phyloP scores from a whole-genome alignment of 2,113 vertebrate species.

The Ochotona princeps region DNA sequence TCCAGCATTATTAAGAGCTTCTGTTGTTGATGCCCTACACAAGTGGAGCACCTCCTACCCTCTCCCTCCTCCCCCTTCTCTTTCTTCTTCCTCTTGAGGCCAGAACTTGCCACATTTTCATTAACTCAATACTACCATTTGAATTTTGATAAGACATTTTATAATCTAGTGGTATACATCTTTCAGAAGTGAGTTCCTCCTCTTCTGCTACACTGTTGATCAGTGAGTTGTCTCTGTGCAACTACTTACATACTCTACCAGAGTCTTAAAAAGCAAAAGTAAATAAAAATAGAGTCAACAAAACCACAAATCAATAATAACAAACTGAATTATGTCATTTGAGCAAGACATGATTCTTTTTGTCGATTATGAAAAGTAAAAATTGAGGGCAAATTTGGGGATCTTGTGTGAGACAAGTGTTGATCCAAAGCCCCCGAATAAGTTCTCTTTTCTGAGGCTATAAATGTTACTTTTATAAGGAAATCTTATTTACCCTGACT shows the following conservation, averaged over 20 bases:
- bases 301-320: neutral
- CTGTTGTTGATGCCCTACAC: neutral
- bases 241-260: neutral
- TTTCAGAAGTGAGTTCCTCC: neutral
- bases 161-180: neutral
- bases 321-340: neutral
- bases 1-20: neutral
- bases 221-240: constrained; percentile 13
- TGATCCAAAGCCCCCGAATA: constrained; percentile 34
- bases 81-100: neutral
- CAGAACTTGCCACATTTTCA: neutral
- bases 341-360: neutral
- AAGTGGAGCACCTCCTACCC: neutral
- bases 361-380: constrained; percentile 51
- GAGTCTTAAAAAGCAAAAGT: neutral
- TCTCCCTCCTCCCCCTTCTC: neutral
- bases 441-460: constrained; percentile 31
- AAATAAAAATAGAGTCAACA: neutral
- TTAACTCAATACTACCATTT: neutral
- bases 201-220: neutral
- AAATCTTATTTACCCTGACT: constrained; percentile 49
- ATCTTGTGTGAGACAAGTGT: constrained; percentile 12
- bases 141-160: neutral
- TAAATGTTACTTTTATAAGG: constrained; percentile 38
- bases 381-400: constrained; percentile 29